Conservation (phyloP, 92 coral and sea anemone species). For the Plumapathes pennacea region DNA sequence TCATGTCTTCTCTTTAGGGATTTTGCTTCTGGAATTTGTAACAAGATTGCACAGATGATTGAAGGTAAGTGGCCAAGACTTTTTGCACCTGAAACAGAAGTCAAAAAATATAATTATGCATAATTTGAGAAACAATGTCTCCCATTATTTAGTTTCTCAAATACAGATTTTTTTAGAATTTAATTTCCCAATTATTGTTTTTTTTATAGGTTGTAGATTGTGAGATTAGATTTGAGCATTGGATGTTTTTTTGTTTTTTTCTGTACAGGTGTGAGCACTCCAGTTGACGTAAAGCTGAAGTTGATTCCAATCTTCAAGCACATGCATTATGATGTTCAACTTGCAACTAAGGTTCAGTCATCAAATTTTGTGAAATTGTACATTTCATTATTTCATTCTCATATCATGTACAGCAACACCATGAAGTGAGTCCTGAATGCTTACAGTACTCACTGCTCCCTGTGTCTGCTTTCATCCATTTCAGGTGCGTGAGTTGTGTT, state of each 20-base stretch:
- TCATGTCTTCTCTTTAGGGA: slow-evolving; percentile 37
- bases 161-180: too few relatives aligned
- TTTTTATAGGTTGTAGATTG: too few relatives aligned
- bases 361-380: too few relatives aligned
- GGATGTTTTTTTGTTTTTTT: not conserved
- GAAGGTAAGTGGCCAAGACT: slow-evolving; percentile 64
- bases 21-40: slow-evolving; percentile 94
- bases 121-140: too few relatives aligned
- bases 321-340: slow-evolving; percentile 83
- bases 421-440: too few relatives aligned
- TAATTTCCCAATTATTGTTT: too few relatives aligned
- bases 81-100: too few relatives aligned
- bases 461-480: not conserved
- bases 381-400: too few relatives aligned
- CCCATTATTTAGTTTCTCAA: too few relatives aligned
- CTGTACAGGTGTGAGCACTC: slow-evolving; percentile 79
- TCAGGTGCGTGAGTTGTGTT: slow-evolving; percentile 84
- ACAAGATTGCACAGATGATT: slow-evolving; percentile 82
- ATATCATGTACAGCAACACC: too few relatives aligned
- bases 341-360: slow-evolving; percentile 63
- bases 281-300: slow-evolving; percentile 91
- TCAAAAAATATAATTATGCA: too few relatives aligned
- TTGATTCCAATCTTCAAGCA: slow-evolving; percentile 90
- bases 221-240: not conserved
- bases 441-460: too few relatives aligned